phyloP scores from a whole-genome alignment of 2,888 invertebrate species.

The Graphium colonna region DNA sequence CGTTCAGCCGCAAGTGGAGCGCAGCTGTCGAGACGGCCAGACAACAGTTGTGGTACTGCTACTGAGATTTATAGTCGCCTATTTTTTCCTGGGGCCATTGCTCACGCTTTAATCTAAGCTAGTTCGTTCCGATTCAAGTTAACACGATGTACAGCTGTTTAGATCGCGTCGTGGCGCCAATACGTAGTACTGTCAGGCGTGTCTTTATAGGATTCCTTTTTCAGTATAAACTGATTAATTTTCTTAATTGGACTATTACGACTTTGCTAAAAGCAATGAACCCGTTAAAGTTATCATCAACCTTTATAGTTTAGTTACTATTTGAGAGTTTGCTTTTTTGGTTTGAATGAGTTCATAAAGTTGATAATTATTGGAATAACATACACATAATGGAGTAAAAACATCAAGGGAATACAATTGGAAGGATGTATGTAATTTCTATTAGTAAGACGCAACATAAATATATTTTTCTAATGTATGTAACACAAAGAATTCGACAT shows the following conservation, averaged over 20 bases:
- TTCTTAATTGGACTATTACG: background rate
- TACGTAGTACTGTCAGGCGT: background rate
- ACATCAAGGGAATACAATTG: too few species aligned
- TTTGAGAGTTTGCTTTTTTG: too few species aligned
- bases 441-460: too few species aligned
- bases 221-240: background rate
- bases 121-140: slow-evolving; percentile 32
- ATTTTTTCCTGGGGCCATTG: slow-evolving; percentile 48
- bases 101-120: slow-evolving; percentile 31
- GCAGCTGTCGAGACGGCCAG: slow-evolving; percentile 74
- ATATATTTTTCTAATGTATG: too few species aligned
- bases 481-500: too few species aligned
- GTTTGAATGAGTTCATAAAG: too few species aligned
- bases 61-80: slow-evolving; percentile 56
- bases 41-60: slow-evolving; percentile 73
- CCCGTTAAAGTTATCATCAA: too few species aligned
- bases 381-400: too few species aligned
- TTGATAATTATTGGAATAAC: too few species aligned
- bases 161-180: slow-evolving; percentile 25
- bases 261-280: too few species aligned
- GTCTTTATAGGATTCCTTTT: background rate
- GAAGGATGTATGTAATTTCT: too few species aligned
- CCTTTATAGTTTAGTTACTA: too few species aligned
- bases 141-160: slow-evolving; percentile 32
- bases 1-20: slow-evolving; percentile 54